Conservation (phyloP, 2,888 invertebrate species). For the Tupiocoris notatus region DNA sequence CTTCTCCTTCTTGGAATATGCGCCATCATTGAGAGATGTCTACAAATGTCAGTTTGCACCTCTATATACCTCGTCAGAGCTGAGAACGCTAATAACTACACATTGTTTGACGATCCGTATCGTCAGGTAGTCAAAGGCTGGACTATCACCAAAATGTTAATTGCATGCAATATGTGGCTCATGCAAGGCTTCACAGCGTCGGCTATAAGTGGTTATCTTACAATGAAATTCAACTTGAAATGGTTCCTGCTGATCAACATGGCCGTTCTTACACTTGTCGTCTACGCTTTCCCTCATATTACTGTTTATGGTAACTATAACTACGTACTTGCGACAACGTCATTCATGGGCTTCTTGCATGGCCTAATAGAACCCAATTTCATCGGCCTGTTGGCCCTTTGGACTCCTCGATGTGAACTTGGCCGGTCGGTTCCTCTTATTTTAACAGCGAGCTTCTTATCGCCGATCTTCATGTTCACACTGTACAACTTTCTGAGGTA, state of each 20-base stretch:
- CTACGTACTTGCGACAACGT: background rate
- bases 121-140: background rate
- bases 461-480: background rate
- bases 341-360: conserved; percentile 8
- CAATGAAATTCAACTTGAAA: conserved; percentile 17
- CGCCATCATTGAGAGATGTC: background rate
- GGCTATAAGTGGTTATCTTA: conserved; percentile 11
- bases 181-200: background rate
- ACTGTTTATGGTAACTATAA: background rate
- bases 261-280: background rate
- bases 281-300: background rate
- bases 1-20: conserved; percentile 55
- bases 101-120: conserved; percentile 28
- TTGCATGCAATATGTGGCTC: background rate
- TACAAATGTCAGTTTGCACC: background rate
- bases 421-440: conserved; percentile 6
- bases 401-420: conserved; percentile 22
- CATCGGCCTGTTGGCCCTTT: background rate
- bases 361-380: conserved; percentile 8
- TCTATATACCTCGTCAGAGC: conserved; percentile 4
- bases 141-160: background rate
- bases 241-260: conserved; percentile 1
- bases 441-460: background rate
- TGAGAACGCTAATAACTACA: background rate
- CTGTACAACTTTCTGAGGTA: conserved; percentile 8